Evolutionary conservation across 2,797 vertebrate genomes (phyloP).

Genomic region (Micromesistius poutassou): DNA sequence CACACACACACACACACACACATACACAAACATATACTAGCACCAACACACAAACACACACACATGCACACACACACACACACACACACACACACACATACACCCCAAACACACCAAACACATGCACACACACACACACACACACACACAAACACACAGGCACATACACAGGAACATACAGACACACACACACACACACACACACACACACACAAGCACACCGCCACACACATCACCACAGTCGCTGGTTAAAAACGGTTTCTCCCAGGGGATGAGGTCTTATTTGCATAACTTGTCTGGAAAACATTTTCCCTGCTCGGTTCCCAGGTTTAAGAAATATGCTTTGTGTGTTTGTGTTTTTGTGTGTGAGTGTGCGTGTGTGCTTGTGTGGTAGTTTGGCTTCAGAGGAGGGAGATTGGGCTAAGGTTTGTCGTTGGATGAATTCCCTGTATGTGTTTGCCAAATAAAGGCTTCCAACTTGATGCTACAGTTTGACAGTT

Average conservation of each 20-base stretch:
- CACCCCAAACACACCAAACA: too few species aligned
- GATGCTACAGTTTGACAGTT: too few species aligned
- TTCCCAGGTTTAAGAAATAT: constrained; percentile 64
- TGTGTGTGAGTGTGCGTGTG: constrained; percentile 31
- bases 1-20: too few species aligned
- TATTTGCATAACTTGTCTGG: constrained; percentile 70
- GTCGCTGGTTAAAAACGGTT: constrained; percentile 55
- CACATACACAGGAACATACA: too few species aligned
- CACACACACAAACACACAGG: too few species aligned
- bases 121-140: too few species aligned
- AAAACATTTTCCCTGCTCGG: constrained; percentile 62
- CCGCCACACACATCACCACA: constrained; percentile 15
- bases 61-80: too few species aligned
- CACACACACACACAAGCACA: too few species aligned
- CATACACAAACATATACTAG: too few species aligned
- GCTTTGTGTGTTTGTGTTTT: constrained; percentile 12
- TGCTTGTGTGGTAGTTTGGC: background rate
- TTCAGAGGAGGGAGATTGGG: background rate
- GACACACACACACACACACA: too few species aligned
- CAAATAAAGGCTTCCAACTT: too few species aligned
- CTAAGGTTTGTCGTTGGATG: background rate
- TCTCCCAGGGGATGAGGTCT: constrained; percentile 52
- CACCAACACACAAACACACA: constrained; percentile 16
- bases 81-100: constrained; percentile 14
- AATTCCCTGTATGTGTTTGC: background rate